Base-by-base conservation (phyloP, 2,888 invertebrate genomes). In the Corbicula japonica region DNA sequence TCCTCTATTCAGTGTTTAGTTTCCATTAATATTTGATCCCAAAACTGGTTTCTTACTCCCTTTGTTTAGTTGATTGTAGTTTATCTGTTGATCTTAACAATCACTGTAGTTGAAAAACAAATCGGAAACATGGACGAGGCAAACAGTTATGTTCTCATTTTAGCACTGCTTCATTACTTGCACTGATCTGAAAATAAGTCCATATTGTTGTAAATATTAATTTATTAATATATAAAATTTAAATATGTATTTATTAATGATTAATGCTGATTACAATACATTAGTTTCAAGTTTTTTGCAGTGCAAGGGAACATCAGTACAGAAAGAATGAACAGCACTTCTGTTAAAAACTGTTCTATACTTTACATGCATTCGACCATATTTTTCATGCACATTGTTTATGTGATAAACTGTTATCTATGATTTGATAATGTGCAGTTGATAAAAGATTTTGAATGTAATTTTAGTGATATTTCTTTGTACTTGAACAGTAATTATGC, bases 1-100 rank as follows among this genome's bases (percentile, higher is more conserved):
- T 78, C 78, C 78, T 78, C 78, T 78, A 70, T 69, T 56, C 21
- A 44, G 26, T 61, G 70, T 70, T 70, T 61, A 41, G 60, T 70
- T 61, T 50, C 38, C 58, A 35, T 58, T 58, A 58, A 58, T 58
- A 58, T 58, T 63, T 30, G 18, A 21, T 48, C 32, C 63, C 46
- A 46, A 32, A 26, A 48, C 63, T 63, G 12, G 44, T 63, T 46
- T 63, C 32, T 63, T 28, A 63, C 35, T 35, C 23, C 58, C 35
- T 35, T n/a, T 58, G 58, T 58, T 58, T 58, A 58, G 58, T 58
- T 35, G n/a, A 38, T 41, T n/a, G 54, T 66, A 66, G 66, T 66
- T 50, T 54, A 38, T 54, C 52, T 66, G 66, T 66, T 66, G 54
- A n/a, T n/a, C 34, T 58, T 66, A 66, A 66, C 66, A 52, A 50